Base-by-base conservation (phyloP, 2,888 invertebrate species). In the Escarpia spicata region DNA sequence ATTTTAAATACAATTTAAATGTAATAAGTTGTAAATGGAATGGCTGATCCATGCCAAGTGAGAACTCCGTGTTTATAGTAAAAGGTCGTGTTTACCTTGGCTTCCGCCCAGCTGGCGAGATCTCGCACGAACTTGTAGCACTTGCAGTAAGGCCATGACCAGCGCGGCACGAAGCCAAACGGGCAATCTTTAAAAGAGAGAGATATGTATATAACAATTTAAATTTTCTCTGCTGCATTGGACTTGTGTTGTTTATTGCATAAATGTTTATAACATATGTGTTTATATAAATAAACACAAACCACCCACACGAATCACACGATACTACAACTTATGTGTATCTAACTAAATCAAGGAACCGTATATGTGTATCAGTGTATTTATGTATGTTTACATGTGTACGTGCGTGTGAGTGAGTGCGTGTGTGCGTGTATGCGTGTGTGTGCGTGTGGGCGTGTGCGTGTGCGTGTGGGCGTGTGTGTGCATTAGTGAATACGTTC, bases 41-140 rank as follows among this genome's bases (percentile, higher is more conserved):
- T 26, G 26, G 75, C 60, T 26, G 60, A 26, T 60, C 26, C 19
- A 60, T 26, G 26, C 12, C 26, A 75, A n/a, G 3, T 75, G 75
- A 26, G 75, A 26, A 26, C 19, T 75, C 75, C 26, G 3, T 6
- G 19, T 75, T 75, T 75, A 4, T 75, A 75, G 75, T 75, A 15
- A 6, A 75, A 75, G 75, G 4, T n/a, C 19, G 75, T 1, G 26
- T 1, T 0, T 26, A 75, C 75, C 75, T 75, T 75, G 19, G 75
- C 75, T 75, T 75, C 75, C 15, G 75, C 75, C 75, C 75, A 75
- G 75, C 75, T 75, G 26, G 75, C 75, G 19, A 75, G 75, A 26
- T 75, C 75, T 75, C 75, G 75, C 75, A 75, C 75, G 75, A 75
- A 75, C 75, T 75, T 75, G 75, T 75, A 75, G 75, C 75, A 75